phyloP scores from a whole-genome alignment of 2,797 vertebrate species.

The Mormyrops attenuatus region DNA sequence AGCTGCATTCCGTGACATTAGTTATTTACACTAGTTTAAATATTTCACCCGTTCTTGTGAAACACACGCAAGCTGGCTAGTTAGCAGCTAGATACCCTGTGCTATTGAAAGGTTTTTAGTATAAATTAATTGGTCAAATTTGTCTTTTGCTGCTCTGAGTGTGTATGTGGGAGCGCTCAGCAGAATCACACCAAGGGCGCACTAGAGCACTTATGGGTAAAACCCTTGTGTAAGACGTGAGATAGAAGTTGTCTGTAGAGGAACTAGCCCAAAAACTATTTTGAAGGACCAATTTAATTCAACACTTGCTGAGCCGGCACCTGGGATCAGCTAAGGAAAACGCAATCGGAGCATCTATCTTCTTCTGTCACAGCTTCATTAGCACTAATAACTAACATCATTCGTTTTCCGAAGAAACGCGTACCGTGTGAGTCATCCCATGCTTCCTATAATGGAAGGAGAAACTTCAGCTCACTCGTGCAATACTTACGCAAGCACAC shows the following conservation, averaged over 20 bases:
- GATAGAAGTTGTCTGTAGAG: neutral
- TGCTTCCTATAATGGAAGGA: neutral
- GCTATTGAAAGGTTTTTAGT: neutral
- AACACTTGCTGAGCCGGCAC: neutral
- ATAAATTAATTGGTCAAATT: neutral
- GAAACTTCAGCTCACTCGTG: neutral
- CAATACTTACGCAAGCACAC: neutral
- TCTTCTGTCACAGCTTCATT: neutral
- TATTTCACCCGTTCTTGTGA: neutral
- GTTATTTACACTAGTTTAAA: neutral
- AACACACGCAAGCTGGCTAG: neutral
- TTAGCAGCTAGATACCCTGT: neutral
- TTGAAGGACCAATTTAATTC: neutral
- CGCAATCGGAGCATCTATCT: neutral
- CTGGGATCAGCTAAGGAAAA: neutral
- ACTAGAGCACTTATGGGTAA: neutral
- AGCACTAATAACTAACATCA: neutral
- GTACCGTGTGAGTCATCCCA: neutral
- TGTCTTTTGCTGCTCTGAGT: neutral
- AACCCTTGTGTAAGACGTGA: neutral
- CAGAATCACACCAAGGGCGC: neutral
- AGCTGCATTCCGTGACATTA: neutral
- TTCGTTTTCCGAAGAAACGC: neutral
- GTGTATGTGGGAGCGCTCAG: neutral
- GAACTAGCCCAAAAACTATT: neutral